These are phyloP conservation scores for Drosophila trapezifrons DNA, from an alignment of 1,140 invertebrate genomes.

Conservation along the genomic window DNA sequence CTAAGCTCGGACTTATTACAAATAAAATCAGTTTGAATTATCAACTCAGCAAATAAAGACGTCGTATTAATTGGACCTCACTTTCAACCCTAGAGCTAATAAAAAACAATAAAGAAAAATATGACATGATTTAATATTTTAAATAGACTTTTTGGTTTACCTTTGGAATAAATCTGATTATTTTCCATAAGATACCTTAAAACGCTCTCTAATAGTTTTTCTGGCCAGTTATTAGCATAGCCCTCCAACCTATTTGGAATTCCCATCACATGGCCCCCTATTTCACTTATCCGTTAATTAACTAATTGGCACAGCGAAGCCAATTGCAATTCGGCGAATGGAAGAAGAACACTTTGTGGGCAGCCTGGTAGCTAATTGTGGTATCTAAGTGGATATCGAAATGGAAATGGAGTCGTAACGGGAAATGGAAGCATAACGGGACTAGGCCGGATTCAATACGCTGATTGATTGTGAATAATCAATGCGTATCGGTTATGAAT, in stretches of 20 bases:
- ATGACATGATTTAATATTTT: not conserved
- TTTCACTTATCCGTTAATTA: conserved; percentile 64
- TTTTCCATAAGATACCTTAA: too few species aligned
- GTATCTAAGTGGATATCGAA: conserved; percentile 18
- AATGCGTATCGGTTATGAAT: conserved; percentile 43
- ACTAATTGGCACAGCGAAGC: conserved; percentile 63
- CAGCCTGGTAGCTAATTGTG: conserved; percentile 50
- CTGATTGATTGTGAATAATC: conserved; percentile 67
- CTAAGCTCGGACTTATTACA: too few species aligned
- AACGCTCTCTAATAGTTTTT: not conserved
- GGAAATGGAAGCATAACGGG: conserved; percentile 36
- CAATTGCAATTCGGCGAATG: conserved; percentile 47
- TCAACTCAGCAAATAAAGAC: too few species aligned
- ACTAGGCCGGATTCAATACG: conserved; percentile 49
- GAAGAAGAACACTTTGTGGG: conserved; percentile 28
- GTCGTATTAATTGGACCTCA: too few species aligned
- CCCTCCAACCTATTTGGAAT: conserved; percentile 3
- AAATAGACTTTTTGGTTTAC: not conserved
- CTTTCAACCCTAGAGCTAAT: too few species aligned
- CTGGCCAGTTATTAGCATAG: not conserved
- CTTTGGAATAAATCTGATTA: not conserved
- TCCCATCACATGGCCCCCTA: conserved; percentile 3
- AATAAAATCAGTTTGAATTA: too few species aligned
- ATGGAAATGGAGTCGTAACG: conserved; percentile 21
- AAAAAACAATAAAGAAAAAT: too few species aligned